A percentile compares a stretch with the other conserved stretches of the same genome.
These are phyloP conservation scores for Kryptopterus vitreolus DNA, from an alignment of 2,797 vertebrate genomes.

Conservation along the genomic window DNA sequence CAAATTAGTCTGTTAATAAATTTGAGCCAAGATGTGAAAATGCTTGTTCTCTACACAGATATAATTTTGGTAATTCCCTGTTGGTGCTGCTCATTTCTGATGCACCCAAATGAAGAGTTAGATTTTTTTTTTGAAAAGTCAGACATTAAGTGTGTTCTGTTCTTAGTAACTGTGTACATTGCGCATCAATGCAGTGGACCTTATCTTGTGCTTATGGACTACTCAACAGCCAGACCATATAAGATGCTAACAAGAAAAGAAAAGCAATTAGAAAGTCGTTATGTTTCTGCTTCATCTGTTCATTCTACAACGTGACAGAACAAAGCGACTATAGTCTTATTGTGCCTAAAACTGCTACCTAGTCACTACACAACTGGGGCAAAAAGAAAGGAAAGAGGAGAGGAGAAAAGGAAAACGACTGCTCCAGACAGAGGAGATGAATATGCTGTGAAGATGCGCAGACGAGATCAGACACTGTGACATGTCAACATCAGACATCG, in stretches of 20 bases:
- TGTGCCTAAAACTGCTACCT: slow-evolving; percentile 4
- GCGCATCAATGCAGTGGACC: background rate
- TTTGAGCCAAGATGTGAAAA: slow-evolving; percentile 1
- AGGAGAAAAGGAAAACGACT: background rate
- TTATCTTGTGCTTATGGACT: slow-evolving; percentile 28
- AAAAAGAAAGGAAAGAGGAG: background rate
- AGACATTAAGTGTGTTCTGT: background rate
- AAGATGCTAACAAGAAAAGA: background rate
- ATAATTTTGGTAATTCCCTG: background rate
- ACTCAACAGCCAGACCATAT: background rate
- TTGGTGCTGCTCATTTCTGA: background rate
- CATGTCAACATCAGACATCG: slow-evolving; percentile 41
- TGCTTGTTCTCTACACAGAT: background rate
- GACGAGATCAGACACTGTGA: slow-evolving; percentile 33
- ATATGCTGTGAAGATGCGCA: slow-evolving; percentile 12
- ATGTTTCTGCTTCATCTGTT: background rate
- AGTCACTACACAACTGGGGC: slow-evolving; percentile 8
- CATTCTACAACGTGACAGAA: slow-evolving; percentile 11
- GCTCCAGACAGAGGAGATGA: slow-evolving; percentile 17
- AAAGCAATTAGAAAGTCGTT: background rate
- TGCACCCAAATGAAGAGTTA: background rate
- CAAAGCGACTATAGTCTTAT: slow-evolving; percentile 22
- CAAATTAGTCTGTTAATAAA: background rate
- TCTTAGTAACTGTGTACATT: background rate
- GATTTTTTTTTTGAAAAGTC: background rate